Evolutionary conservation across 2,888 invertebrate genomes (phyloP).

Genomic region (Molanna angustata): DNA sequence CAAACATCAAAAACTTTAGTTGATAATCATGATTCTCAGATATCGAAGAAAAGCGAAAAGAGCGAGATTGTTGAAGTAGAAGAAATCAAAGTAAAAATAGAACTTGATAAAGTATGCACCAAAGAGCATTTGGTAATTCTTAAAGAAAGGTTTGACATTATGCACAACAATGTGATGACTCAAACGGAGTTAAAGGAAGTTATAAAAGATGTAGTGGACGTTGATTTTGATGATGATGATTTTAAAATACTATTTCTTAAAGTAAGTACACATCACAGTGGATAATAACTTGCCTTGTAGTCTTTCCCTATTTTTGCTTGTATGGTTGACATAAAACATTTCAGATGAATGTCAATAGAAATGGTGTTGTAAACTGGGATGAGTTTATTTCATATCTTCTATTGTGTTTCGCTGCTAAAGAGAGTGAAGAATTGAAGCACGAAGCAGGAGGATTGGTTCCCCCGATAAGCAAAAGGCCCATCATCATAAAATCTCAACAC

Average conservation of each 20-base stretch:
- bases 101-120: conserved; percentile 47
- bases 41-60: too few species aligned
- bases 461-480: conserved; percentile 61
- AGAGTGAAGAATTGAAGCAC: conserved; percentile 7
- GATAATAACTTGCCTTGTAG: too few species aligned
- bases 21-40: too few species aligned
- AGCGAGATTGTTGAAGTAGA: background rate
- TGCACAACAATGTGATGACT: conserved; percentile 45
- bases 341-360: conserved; percentile 58
- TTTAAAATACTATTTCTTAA: conserved; percentile 62
- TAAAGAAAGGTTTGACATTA: conserved; percentile 47
- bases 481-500: conserved; percentile 63
- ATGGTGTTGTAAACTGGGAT: conserved; percentile 65
- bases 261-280: too few species aligned
- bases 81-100: conserved; percentile 37
- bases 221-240: conserved; percentile 57
- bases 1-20: too few species aligned
- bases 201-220: conserved; percentile 45
- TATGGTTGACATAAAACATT: too few species aligned
- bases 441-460: conserved; percentile 53
- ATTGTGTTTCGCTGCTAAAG: conserved; percentile 59
- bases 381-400: conserved; percentile 76
- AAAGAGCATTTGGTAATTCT: conserved; percentile 49
- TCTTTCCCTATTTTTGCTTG: too few species aligned
- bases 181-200: conserved; percentile 46